These are phyloP conservation scores for Lichenostomus cassidix DNA, from an alignment of 2,113 vertebrate genomes.

Conservation along the genomic window DNA sequence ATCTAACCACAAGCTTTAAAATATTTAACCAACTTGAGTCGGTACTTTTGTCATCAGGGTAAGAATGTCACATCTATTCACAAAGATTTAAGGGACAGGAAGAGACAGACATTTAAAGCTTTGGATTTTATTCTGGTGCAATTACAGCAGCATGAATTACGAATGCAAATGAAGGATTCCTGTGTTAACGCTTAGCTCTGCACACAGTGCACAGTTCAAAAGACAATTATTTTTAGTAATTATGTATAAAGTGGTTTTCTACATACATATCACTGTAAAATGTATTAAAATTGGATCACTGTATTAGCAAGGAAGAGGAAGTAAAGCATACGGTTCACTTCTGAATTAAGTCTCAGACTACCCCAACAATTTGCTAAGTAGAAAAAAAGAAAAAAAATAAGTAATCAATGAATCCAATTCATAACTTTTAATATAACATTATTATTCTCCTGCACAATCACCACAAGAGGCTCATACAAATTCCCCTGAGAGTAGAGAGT, in stretches of 20 bases:
- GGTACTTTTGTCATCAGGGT: neutral
- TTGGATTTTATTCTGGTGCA: neutral
- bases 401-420: neutral
- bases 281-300: neutral
- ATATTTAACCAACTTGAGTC: slow-evolving; percentile 35
- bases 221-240: slow-evolving; percentile 4
- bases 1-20: slow-evolving; percentile 34
- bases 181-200: neutral
- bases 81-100: slow-evolving; percentile 1
- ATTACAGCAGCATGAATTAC: neutral
- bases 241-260: neutral
- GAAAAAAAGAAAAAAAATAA: neutral
- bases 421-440: neutral
- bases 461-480: neutral
- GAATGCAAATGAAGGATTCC: neutral
- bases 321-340: neutral
- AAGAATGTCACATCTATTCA: slow-evolving; percentile 3
- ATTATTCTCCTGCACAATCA: neutral
- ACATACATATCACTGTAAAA: neutral
- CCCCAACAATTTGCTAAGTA: rapidly evolving
- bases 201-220: neutral
- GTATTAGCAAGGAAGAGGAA: neutral
- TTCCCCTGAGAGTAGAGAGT: neutral
- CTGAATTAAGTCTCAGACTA: neutral
- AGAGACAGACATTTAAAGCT: neutral